Percentiles rank a stretch among this genome's conserved stretches.
Evolutionary conservation across 2,888 invertebrate species (phyloP).

Genomic region (Caenorhabditis angaria): DNA sequence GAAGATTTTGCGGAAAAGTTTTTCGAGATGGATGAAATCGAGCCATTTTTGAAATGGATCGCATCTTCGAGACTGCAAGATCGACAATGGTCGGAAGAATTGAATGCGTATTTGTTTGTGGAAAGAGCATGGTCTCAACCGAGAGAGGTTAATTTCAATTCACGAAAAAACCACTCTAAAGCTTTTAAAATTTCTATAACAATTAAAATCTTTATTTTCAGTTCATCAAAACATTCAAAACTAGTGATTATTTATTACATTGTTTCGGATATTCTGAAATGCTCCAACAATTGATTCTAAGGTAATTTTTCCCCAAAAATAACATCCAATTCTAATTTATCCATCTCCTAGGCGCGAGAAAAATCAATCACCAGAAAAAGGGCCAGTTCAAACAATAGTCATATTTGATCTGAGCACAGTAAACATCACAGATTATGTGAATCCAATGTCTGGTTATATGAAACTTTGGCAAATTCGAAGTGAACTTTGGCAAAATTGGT

Average conservation of each 20-base stretch:
- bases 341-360: slow-evolving; percentile 45
- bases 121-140: slow-evolving; percentile 62
- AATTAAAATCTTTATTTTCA: slow-evolving; percentile 26
- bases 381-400: slow-evolving; percentile 60
- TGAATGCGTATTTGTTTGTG: slow-evolving; percentile 58
- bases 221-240: slow-evolving; percentile 61
- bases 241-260: slow-evolving; percentile 56
- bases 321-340: background rate
- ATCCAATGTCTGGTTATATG: slow-evolving; percentile 60
- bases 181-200: no score
- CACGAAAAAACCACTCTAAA: no score
- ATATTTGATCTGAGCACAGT: slow-evolving; percentile 56
- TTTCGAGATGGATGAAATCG: slow-evolving; percentile 47
- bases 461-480: slow-evolving; percentile 60
- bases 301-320: slow-evolving; percentile 16
- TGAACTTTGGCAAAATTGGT: slow-evolving; percentile 62
- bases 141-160: slow-evolving; percentile 50
- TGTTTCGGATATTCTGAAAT: slow-evolving; percentile 61
- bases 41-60: slow-evolving; percentile 46
- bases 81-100: slow-evolving; percentile 54
- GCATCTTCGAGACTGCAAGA: slow-evolving; percentile 53
- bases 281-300: slow-evolving; percentile 55
- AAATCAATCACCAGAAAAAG: slow-evolving; percentile 48
- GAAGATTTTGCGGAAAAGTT: slow-evolving; percentile 47
- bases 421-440: slow-evolving; percentile 59